A percentile compares a stretch with the other conserved stretches of the same genome.
Conservation (phyloP, 2,113 vertebrate genomes). For the Bubalus kerabau region DNA sequence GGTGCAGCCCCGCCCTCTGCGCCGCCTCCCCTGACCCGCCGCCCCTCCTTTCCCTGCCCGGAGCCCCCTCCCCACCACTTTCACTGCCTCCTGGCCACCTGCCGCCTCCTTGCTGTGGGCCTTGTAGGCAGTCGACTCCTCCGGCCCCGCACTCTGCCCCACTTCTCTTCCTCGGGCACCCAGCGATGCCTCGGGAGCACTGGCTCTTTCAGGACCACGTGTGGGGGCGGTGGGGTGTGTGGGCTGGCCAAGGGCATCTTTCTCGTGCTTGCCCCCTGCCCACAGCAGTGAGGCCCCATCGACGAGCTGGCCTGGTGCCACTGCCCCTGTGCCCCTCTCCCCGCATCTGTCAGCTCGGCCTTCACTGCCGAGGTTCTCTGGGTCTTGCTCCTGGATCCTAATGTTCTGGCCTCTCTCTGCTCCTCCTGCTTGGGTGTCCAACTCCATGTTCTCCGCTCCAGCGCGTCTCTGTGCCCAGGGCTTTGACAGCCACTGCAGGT, state of each 20-base stretch:
- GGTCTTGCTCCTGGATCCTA: background rate
- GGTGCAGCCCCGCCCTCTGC: background rate
- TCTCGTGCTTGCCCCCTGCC: background rate
- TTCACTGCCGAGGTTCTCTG: background rate
- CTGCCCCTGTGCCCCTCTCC: background rate
- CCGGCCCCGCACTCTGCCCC: too few relatives aligned
- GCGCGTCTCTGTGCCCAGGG: background rate
- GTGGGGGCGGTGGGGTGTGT: too few relatives aligned
- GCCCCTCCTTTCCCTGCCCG: background rate
- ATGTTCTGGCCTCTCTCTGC: background rate
- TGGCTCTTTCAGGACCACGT: background rate
- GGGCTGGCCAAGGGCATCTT: background rate
- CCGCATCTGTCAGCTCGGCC: accelerated
- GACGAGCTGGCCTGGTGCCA: background rate
- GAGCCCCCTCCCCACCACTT: background rate
- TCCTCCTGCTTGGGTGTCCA: background rate
- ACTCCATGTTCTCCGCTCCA: background rate
- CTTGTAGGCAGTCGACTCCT: background rate
- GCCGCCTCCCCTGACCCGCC: background rate
- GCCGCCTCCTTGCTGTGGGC: background rate
- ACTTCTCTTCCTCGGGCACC: background rate
- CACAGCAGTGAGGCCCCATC: too few relatives aligned
- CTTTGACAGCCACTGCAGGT: background rate
- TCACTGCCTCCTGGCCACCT: background rate
- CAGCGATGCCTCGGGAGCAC: background rate